Evolutionary conservation across 2,888 invertebrate species (phyloP).

Genomic region (Seira musarum): DNA sequence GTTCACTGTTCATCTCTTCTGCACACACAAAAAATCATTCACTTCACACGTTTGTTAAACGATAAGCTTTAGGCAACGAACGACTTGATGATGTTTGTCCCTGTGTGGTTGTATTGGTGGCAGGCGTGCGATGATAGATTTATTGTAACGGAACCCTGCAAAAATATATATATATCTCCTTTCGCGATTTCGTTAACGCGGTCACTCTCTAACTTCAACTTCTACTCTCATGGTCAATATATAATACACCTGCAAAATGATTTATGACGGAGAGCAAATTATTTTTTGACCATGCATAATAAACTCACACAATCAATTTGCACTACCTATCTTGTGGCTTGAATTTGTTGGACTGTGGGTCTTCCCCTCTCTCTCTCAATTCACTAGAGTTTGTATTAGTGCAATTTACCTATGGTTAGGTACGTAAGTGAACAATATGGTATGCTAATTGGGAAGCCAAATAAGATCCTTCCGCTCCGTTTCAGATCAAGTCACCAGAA

Average conservation of each 20-base stretch:
- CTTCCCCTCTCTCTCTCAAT: too few relatives aligned
- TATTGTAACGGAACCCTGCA: constrained; percentile 49
- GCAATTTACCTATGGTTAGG: not conserved
- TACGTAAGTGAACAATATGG: constrained; percentile 25
- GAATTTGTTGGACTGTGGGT: not conserved
- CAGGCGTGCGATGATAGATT: constrained; percentile 28
- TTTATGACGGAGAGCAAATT: constrained; percentile 31
- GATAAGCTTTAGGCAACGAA: constrained; percentile 4
- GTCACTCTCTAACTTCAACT: not conserved
- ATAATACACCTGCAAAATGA: constrained; percentile 12
- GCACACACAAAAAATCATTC: constrained; percentile 5
- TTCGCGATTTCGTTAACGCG: not conserved
- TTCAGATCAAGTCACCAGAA: constrained; percentile 32
- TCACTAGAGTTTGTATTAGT: too few relatives aligned
- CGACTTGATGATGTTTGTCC: constrained; percentile 8
- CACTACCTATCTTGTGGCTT: too few relatives aligned
- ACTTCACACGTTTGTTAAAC: constrained; percentile 32
- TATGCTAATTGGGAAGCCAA: constrained; percentile 56
- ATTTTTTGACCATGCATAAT: constrained; percentile 11
- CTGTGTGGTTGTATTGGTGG: constrained; percentile 14
- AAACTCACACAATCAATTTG: constrained; percentile 44
- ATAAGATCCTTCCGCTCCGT: constrained; percentile 25
- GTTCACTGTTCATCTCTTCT: not conserved
- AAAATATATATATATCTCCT: not conserved
- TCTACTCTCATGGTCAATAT: constrained; percentile 9